Evolutionary conservation across 2,888 invertebrate genomes (phyloP), one percentile per base, ranked within the genome.

Genomic region (Thymelicus lineola): DNA sequence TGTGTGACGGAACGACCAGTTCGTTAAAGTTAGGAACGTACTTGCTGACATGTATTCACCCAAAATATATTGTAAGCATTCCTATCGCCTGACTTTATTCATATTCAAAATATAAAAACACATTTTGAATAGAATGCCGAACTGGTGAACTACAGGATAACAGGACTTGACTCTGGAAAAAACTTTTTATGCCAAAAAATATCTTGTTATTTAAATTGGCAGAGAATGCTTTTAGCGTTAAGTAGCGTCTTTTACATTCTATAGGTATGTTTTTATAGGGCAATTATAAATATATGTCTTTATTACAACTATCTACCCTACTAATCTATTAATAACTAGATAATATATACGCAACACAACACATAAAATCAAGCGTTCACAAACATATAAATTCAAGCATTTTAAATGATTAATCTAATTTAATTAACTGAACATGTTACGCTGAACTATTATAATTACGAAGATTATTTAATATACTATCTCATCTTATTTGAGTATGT

Each of bases 401-500:
- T 20, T 46, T 12, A 15, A 10, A 46, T 45, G 46, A 15, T 48
- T 17, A 45, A n/a, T 59, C 12, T 50, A 28, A 42, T 28, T 14
- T 38, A 17, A 53, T 36, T 59, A 35, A 66, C 14, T 17, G n/a
- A 45, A 0, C 15, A 10, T 35, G 5, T 67, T 48, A 57, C 46
- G 36, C 58, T 53, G 46, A 63, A 62, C 68, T 38, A n/a, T n/a
- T n/a, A n/a, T n/a, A 58, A 6, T 68, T 42, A 55, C 10, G 17
- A 10, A 48, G 12, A 58, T 42, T 6, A 46, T 28, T 46, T 15
- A 45, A 28, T n/a, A 28, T 57, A 42, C 0, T 20, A 64, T 28
- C n/a, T 35, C 20, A 12, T 9, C 20, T 46, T 53, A 9, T 20
- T n/a, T 6, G 10, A 36, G 9, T 59, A 12, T 50, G 4, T 46